Evolutionary conservation across 2,797 vertebrate genomes (phyloP).

Genomic region (Gila robusta): DNA sequence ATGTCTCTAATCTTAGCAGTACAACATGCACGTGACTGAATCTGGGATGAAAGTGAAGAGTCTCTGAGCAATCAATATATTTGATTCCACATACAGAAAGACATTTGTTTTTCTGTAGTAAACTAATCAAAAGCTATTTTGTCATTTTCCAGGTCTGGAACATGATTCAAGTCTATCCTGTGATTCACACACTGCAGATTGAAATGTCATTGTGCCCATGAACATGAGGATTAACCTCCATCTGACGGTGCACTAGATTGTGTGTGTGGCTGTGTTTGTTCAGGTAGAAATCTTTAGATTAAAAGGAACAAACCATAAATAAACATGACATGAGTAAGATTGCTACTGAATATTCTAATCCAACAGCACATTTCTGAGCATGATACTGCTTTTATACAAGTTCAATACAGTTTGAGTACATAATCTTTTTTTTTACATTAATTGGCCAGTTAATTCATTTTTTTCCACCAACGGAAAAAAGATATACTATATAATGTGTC

Average conservation of each 20-base stretch:
- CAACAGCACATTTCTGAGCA: not conserved
- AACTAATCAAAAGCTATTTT: not conserved
- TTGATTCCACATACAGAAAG: not conserved
- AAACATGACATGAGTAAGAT: not conserved
- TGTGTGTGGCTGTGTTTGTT: not conserved
- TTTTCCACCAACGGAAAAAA: no score
- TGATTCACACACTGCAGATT: not conserved
- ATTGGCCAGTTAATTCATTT: no score
- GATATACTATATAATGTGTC: no score
- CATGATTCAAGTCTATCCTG: not conserved
- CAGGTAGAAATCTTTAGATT: conserved; percentile 1
- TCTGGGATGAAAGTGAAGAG: not conserved
- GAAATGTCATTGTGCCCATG: not conserved
- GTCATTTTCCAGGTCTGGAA: not conserved
- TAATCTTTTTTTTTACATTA: not conserved
- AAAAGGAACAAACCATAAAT: not conserved
- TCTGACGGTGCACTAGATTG: not conserved
- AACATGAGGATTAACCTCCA: conserved; percentile 3
- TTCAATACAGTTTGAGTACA: not conserved
- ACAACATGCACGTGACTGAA: not conserved
- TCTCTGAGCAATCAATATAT: not conserved
- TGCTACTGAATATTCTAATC: not conserved
- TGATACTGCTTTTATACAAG: not conserved
- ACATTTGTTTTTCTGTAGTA: not conserved
- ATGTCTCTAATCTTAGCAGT: not conserved